Percentiles rank a stretch among this genome's conserved stretches.
phyloP scores from a whole-genome alignment of 2,888 invertebrate species.

The Himalopsyche japonica region DNA sequence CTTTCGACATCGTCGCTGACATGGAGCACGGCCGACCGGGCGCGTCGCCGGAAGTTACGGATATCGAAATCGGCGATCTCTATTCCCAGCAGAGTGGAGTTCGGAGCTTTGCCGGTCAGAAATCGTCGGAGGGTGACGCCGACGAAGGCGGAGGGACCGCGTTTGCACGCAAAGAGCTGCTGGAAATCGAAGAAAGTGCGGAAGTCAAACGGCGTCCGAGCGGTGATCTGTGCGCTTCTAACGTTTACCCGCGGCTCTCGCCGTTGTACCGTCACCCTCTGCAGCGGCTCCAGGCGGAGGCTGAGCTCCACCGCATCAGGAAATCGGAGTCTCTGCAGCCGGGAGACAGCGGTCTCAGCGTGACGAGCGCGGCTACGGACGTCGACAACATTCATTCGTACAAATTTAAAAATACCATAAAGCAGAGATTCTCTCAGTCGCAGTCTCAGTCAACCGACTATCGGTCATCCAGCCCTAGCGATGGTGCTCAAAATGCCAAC shows the following conservation, averaged over 20 bases:
- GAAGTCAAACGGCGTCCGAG: neutral
- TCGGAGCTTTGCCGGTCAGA: conserved; percentile 24
- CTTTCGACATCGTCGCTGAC: conserved; percentile 14
- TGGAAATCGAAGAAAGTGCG: neutral
- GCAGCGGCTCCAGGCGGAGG: conserved; percentile 46
- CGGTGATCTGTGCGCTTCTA: conserved; percentile 33
- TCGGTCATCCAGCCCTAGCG: conserved; percentile 36
- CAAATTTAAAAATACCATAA: conserved; percentile 94
- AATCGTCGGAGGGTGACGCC: conserved; percentile 41
- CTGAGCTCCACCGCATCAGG: conserved; percentile 50
- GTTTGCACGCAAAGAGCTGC: neutral
- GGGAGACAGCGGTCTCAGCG: conserved; percentile 49
- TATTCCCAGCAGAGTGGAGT: conserved; percentile 25
- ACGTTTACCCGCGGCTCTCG: conserved; percentile 48
- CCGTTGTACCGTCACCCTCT: conserved; percentile 37
- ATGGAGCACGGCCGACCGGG: conserved; percentile 44
- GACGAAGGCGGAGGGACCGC: conserved; percentile 28
- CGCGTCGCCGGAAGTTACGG: conserved; percentile 2
- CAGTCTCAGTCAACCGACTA: conserved; percentile 51
- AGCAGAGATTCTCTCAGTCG: conserved; percentile 77
- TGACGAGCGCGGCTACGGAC: conserved; percentile 53
- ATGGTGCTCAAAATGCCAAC: conserved; percentile 19
- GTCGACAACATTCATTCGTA: conserved; percentile 65
- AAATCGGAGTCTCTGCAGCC: conserved; percentile 51
- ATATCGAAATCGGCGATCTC: neutral